Conservation (phyloP, 1,140 invertebrate genomes). For the Trialeurodes vaporariorum region DNA sequence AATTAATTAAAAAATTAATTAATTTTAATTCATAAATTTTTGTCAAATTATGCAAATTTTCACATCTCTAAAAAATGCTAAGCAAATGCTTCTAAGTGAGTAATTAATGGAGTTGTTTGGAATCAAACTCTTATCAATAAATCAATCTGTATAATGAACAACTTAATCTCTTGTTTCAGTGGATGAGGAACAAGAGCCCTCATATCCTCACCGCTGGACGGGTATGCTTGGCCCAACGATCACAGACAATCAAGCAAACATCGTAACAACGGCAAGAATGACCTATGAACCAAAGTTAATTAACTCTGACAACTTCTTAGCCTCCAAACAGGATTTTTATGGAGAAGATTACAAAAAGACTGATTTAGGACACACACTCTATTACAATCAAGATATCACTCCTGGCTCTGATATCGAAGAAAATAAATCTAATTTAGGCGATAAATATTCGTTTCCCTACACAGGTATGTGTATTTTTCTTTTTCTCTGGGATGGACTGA, state of each 20-base stretch:
- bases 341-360: background rate
- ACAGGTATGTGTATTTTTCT: slow-evolving; percentile 37
- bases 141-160: no score
- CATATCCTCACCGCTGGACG: slow-evolving; percentile 24
- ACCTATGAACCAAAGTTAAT: slow-evolving; percentile 16
- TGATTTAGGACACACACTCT: background rate
- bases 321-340: slow-evolving; percentile 10
- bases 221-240: slow-evolving; percentile 21
- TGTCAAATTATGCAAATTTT: background rate
- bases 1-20: background rate
- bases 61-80: no score
- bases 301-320: slow-evolving; percentile 11
- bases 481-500: no score
- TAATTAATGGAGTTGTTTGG: no score
- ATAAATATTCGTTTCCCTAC: slow-evolving; percentile 36
- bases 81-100: no score
- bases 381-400: slow-evolving; percentile 3
- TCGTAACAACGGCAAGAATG: slow-evolving; percentile 14
- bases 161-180: slow-evolving; percentile 10
- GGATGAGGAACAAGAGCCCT: slow-evolving; percentile 18
- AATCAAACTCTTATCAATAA: no score
- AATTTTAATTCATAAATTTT: background rate
- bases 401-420: slow-evolving; percentile 16
- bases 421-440: slow-evolving; percentile 23
- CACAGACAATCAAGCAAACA: slow-evolving; percentile 21